Evolutionary conservation across 2,888 invertebrate genomes (phyloP), one percentile per base, ranked within the genome.

Genomic region (Leistus spinibarbis): DNA sequence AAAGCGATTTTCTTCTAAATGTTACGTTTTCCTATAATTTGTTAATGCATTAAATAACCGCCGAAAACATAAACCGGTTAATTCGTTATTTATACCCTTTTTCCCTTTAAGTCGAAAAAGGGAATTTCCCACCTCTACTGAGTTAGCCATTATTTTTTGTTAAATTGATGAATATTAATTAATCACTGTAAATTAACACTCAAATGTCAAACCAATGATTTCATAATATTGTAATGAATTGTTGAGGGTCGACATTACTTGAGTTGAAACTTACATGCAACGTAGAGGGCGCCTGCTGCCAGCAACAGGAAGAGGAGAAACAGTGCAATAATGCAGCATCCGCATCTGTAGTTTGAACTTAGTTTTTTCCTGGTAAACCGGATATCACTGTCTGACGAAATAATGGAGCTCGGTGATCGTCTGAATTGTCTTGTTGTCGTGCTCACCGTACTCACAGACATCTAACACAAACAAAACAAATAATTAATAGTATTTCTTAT

Each of bases 321-420:
- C 17, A 93, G 93, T 40, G 95, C 94, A 76, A 95, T 89, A 76
- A 96, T 92, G 81, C 93, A 95, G 85, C 96, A 95, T 81, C 95
- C 95, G 81, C 95, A 95, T 82, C 93, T 91, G 84, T 95, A 94
- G 79, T 95, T 93, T 72, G 94, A 92, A 79, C 94, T 93, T 79
- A 95, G 88, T 86, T 95, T 95, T 81, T 93, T 91, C 70, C 94
- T 89, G 16, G 95, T 95, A 86, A 96, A 96, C 79, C 95, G 89
- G 84, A 96, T 95, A 86, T 96, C 95, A 81, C 95, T 95, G 88
- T 95, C 94, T 79, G 94, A 93, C 0, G 95, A 94, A 81, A 94
- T 86, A 76, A 95, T 94, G 53, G 95, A 95, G 85, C 94, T 94
- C 54, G 95, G 92, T 0, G 89, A 89, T 79, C 89, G 83, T 79